Evolutionary conservation across 1,140 invertebrate species (phyloP), one percentile per base, ranked within the genome.

Genomic region (Drosophila bocqueti): DNA sequence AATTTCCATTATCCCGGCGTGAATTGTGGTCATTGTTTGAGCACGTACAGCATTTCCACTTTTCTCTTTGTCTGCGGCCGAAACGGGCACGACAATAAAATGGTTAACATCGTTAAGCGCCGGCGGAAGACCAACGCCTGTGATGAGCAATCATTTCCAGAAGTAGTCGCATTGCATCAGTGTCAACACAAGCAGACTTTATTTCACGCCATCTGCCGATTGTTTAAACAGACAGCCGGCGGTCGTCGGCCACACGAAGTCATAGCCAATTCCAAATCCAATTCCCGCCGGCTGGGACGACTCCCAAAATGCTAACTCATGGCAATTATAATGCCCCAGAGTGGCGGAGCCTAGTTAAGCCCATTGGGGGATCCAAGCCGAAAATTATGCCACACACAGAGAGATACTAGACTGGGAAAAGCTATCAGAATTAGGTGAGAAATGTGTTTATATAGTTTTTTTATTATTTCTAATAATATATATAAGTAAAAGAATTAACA

Each of bases 1-100:
- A 77, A 77, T 77, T 68, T 68, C 55, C 74, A 77, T 77, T 76
- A 76, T 77, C 61, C 55, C 2, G 65, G 29, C 62, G 72, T 52
- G 55, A 76, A 34, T 59, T 76, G 61, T 76, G 74, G 61, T 52
- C 46, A 76, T 76, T 76, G 74, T 76, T 65, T 54, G 61, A 29
- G 61, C 74, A 76, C 74, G 72, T 76, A 40, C 46, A 9, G 26
- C 29, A 36, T 55, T 42, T 36, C 60, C 38, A 26, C 71, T 66
- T 76, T 47, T 26, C n/a, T 50, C 68, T 29, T 58, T 31, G 38
- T 74, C 42, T 75, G 29, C 4, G 31, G 24, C 43, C 31, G 54
- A 57, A 76, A 54, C 45, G 62, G 74, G 10, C 72, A n/a, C 9
- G 18, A 26, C 36, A 65, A 52, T 66, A 58, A 58, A 76, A 43